Percentiles rank a stretch among this genome's conserved stretches.
phyloP scores from a whole-genome alignment of 2,113 vertebrate species.

The Entomyzon cyanotis region DNA sequence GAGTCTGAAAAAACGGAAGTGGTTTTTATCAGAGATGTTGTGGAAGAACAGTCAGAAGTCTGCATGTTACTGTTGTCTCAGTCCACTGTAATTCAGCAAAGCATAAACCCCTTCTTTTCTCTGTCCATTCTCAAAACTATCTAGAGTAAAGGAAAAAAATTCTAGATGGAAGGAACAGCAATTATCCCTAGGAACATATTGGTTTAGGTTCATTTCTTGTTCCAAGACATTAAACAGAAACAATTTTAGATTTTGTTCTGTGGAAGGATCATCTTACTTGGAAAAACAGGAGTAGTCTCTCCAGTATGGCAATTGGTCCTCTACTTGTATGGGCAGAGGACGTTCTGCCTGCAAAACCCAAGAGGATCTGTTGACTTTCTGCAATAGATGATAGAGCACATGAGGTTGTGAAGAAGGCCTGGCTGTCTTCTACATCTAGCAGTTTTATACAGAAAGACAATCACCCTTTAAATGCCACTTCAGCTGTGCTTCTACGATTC shows the following conservation, averaged over 20 bases:
- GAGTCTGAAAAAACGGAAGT: neutral
- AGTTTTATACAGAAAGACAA: neutral
- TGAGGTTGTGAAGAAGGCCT: neutral
- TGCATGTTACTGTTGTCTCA: neutral
- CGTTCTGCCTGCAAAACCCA: neutral
- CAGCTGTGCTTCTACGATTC: neutral
- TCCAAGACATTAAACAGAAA: neutral
- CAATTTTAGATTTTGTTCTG: neutral
- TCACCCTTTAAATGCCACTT: neutral
- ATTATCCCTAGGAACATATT: neutral
- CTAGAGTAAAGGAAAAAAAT: neutral
- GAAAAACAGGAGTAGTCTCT: neutral
- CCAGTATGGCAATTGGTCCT: neutral
- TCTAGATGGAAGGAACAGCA: neutral
- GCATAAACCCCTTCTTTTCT: neutral
- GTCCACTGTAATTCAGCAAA: neutral
- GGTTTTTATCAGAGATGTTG: neutral
- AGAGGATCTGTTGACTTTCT: neutral
- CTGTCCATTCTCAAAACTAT: neutral
- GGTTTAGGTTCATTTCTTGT: neutral
- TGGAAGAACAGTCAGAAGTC: neutral
- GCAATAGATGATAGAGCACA: neutral
- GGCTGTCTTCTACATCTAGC: neutral
- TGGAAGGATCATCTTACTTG: neutral
- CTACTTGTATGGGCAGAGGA: neutral